These are phyloP conservation scores for Notoglanidium macrostoma DNA, from an alignment of 2,797 vertebrate genomes.

Conservation along the genomic window DNA sequence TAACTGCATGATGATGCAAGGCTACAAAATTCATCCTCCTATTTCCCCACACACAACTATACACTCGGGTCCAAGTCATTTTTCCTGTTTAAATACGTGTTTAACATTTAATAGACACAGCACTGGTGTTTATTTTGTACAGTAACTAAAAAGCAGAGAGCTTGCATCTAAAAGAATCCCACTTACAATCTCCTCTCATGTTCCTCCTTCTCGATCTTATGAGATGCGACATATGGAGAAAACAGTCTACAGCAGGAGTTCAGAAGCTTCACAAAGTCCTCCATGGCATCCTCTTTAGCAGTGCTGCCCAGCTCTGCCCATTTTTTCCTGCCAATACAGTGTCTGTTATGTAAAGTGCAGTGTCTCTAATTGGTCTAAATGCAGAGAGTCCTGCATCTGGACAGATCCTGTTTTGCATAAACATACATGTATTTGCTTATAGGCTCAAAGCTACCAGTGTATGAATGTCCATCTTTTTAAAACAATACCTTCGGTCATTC, in stretches of 20 bases:
- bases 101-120: not conserved
- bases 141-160: not conserved
- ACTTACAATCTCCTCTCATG: conserved; percentile 92
- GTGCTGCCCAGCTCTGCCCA: conserved; percentile 92
- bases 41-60: not conserved
- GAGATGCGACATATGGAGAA: conserved; percentile 90
- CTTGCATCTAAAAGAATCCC: not conserved
- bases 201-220: conserved; percentile 96
- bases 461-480: not conserved
- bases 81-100: not conserved
- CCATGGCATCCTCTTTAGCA: conserved; percentile 93
- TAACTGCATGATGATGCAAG: not conserved
- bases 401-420: not conserved
- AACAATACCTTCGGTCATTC: conserved; percentile 90
- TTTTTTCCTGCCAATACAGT: conserved; percentile 82
- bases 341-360: not conserved
- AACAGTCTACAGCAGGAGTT: conserved; percentile 93
- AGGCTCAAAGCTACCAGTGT: not conserved
- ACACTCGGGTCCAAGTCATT: not conserved
- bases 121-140: not conserved
- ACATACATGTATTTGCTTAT: not conserved
- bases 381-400: not conserved
- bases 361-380: not conserved
- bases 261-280: conserved; percentile 91
- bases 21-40: not conserved